A percentile compares a stretch with the other conserved stretches of the same genome.
Conservation (phyloP, 2,888 invertebrate species). For the Philhelius pedissequus region DNA sequence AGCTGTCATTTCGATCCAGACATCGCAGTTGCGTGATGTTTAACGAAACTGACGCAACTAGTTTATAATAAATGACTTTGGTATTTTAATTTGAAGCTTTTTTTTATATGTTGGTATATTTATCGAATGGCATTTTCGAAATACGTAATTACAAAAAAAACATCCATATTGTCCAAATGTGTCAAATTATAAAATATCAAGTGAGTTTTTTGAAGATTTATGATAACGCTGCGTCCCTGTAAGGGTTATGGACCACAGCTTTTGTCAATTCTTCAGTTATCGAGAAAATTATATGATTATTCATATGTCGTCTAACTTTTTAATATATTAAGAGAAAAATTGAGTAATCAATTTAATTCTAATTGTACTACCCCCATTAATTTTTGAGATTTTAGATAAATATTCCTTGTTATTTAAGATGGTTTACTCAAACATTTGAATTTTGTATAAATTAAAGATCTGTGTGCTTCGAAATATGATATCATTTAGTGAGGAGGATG, state of each 20-base stretch:
- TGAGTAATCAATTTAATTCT: constrained; percentile 7
- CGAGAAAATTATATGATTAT: neutral
- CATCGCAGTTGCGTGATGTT: constrained; percentile 10
- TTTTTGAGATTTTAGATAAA: neutral
- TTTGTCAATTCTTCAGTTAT: neutral
- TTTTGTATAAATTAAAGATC: constrained; percentile 3
- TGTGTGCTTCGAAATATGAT: constrained; percentile 24
- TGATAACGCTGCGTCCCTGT: neutral
- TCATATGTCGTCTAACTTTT: neutral
- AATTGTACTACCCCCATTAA: neutral
- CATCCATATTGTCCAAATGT: neutral
- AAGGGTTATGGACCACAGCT: neutral
- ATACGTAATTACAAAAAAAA: neutral
- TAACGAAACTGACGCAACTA: constrained; percentile 4
- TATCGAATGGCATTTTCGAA: neutral
- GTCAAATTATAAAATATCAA: neutral
- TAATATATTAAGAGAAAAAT: neutral
- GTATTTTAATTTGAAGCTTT: constrained; percentile 6
- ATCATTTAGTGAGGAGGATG: constrained; percentile 36
- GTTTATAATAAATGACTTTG: constrained; percentile 16
- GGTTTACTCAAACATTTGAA: constrained; percentile 5
- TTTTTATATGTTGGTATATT: neutral
- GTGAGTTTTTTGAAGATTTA: neutral
- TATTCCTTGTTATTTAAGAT: neutral
- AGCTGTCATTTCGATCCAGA: constrained; percentile 2